Percentiles rank a stretch among this genome's conserved stretches.
These are phyloP conservation scores for Lasiurus cinereus DNA, from an alignment of 2,113 vertebrate species.

Conservation along the genomic window DNA sequence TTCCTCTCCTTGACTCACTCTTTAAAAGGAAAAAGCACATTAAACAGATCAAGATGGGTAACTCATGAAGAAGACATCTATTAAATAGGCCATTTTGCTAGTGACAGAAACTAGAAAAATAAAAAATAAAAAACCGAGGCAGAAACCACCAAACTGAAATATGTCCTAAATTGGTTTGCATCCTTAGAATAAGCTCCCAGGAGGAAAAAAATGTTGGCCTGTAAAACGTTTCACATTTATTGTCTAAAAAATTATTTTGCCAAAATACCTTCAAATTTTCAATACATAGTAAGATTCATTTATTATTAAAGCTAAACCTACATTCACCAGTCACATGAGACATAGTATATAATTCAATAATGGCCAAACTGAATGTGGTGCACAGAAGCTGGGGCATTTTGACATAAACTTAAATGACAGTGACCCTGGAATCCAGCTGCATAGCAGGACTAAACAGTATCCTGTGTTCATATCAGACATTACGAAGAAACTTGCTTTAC, in stretches of 20 bases:
- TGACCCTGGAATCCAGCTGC: background rate
- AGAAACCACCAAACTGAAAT: background rate
- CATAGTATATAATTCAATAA: background rate
- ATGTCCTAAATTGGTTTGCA: background rate
- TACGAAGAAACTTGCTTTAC: background rate
- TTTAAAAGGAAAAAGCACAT: background rate
- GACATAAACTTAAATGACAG: background rate
- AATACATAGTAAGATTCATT: background rate
- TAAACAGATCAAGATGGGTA: background rate
- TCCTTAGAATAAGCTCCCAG: background rate
- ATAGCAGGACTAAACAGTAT: background rate
- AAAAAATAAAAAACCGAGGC: background rate
- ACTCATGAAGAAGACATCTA: background rate
- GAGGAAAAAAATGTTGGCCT: background rate
- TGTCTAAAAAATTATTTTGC: background rate
- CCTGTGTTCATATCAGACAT: background rate
- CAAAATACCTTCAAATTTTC: conserved; percentile 20
- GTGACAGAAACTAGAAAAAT: background rate
- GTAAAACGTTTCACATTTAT: background rate
- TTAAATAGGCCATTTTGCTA: background rate
- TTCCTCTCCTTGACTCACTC: background rate
- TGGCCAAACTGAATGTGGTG: background rate
- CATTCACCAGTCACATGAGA: background rate
- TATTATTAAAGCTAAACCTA: background rate
- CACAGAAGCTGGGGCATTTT: background rate